Percentiles rank a stretch among this genome's conserved stretches.
Evolutionary conservation across 2,113 vertebrate genomes (phyloP).

Genomic region (Antechinus stuartii): DNA sequence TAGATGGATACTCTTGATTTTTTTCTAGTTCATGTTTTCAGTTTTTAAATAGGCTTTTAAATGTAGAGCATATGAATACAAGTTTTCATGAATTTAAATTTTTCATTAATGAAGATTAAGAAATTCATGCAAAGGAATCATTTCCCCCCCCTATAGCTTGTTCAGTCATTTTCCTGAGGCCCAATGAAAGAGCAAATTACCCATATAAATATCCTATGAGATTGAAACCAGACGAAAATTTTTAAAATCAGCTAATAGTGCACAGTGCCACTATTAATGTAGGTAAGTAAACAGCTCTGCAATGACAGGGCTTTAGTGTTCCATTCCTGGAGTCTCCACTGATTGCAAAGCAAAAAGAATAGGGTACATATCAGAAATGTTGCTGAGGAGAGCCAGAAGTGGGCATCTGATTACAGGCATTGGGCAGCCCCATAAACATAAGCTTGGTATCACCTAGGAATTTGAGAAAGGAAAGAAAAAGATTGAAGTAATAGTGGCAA

Average conservation of each 20-base stretch:
- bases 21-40: neutral
- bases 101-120: neutral
- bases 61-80: neutral
- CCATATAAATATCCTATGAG: neutral
- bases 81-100: neutral
- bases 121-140: neutral
- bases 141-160: neutral
- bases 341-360: neutral
- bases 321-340: neutral
- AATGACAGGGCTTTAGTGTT: neutral
- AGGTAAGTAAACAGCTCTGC: neutral
- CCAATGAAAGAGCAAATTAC: neutral
- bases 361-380: neutral
- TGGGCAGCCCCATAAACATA: neutral
- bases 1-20: neutral
- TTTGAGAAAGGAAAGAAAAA: neutral
- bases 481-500: neutral
- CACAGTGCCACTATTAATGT: neutral
- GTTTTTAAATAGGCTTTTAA: neutral
- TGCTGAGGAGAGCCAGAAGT: neutral
- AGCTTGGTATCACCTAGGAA: neutral
- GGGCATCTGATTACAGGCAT: neutral
- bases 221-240: neutral
- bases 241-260: neutral
- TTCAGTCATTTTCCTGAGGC: neutral